Conservation (phyloP, 1,140 invertebrate species). For the Stegodyphus mimosarum region DNA sequence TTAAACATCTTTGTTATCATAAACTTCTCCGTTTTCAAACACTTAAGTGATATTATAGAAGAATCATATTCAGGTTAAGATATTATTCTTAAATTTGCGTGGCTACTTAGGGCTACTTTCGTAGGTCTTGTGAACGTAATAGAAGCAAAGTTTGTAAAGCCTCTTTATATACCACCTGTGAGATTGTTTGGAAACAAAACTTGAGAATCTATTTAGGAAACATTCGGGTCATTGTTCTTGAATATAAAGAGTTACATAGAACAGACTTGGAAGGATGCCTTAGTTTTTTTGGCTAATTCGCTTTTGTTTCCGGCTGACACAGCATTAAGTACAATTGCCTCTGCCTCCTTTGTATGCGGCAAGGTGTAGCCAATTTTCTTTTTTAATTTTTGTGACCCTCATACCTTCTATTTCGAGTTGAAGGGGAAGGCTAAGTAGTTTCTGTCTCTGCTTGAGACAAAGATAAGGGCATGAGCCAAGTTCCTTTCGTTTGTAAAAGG, state of each 20-base stretch:
- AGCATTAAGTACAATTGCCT: constrained; percentile 20
- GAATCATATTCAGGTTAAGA: too few species aligned
- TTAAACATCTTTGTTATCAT: too few species aligned
- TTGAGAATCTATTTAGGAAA: not conserved
- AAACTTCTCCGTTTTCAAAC: too few species aligned
- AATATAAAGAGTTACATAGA: constrained; percentile 4
- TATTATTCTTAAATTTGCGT: too few species aligned
- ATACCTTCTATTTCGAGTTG: constrained; percentile 41
- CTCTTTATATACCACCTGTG: too few species aligned
- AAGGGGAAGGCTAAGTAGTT: constrained; percentile 50
- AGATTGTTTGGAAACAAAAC: not conserved
- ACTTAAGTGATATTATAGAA: too few species aligned
- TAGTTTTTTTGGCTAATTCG: constrained; percentile 13
- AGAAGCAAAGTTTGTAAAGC: too few species aligned
- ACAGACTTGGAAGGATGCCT: constrained; percentile 19
- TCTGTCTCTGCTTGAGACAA: constrained; percentile 20
- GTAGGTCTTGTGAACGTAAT: too few species aligned
- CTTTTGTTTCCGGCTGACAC: constrained; percentile 39
- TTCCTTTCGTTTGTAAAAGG: constrained; percentile 57
- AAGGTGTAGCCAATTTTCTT: not conserved
- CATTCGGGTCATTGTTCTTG: constrained; percentile 17
- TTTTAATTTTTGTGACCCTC: constrained; percentile 7
- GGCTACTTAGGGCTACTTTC: too few species aligned
- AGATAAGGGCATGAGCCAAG: constrained; percentile 37
- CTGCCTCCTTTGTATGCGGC: constrained; percentile 12